A percentile compares a stretch with the other conserved stretches of the same genome.
Conservation (phyloP, 2,888 invertebrate genomes). For the Plemyria rubiginata region DNA sequence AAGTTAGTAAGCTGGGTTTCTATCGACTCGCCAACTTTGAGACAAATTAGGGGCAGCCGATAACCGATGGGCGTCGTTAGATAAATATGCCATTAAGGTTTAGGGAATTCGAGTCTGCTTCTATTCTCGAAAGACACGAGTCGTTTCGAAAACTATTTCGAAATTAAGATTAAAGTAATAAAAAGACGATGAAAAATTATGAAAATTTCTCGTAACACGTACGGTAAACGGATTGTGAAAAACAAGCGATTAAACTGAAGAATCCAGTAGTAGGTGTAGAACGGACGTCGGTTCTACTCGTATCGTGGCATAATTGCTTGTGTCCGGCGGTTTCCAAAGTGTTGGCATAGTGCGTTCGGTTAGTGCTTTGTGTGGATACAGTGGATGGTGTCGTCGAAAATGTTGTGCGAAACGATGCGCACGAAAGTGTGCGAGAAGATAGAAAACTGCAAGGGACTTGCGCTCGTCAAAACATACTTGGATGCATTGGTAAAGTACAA, state of each 20-base stretch:
- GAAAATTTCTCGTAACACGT: conserved; percentile 33
- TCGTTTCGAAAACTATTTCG: conserved; percentile 29
- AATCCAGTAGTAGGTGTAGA: conserved; percentile 32
- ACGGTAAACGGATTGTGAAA: conserved; percentile 29
- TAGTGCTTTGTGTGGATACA: conserved; percentile 47
- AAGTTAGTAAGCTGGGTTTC: conserved; percentile 50
- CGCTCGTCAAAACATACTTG: conserved; percentile 71
- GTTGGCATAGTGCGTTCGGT: conserved; percentile 54
- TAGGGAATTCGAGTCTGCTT: conserved; percentile 46
- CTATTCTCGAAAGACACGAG: conserved; percentile 38
- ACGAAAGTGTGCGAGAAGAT: conserved; percentile 75
- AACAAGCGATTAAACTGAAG: conserved; percentile 37
- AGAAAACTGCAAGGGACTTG: conserved; percentile 73
- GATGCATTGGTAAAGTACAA: conserved; percentile 63
- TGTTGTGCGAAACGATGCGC: conserved; percentile 77
- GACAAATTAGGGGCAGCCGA: conserved; percentile 68
- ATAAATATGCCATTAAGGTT: conserved; percentile 75
- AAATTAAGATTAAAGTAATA: conserved; percentile 31
- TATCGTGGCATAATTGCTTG: conserved; percentile 55
- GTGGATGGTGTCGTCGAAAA: conserved; percentile 50
- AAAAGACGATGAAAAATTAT: conserved; percentile 30
- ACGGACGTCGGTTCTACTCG: conserved; percentile 36
- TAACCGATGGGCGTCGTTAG: conserved; percentile 66
- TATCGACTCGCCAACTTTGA: conserved; percentile 49
- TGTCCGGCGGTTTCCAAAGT: conserved; percentile 72